Conservation (phyloP, 2,113 vertebrate species). For the Aldabrachelys gigantea region DNA sequence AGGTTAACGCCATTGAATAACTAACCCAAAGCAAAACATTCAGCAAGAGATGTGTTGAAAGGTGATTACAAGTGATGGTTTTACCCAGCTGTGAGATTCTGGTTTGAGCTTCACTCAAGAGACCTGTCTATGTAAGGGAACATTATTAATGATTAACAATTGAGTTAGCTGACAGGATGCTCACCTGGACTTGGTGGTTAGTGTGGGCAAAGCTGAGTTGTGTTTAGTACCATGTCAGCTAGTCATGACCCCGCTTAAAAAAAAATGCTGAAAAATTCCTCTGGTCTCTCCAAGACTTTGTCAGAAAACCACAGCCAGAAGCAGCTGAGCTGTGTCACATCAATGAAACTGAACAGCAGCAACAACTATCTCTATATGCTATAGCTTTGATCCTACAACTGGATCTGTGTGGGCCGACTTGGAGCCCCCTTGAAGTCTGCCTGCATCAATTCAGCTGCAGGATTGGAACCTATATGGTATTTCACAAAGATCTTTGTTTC, state of each 20-base stretch:
- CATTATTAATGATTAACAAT: slow-evolving; percentile 58
- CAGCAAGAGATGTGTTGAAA: slow-evolving; percentile 32
- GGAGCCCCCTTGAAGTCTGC: neutral
- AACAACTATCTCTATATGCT: slow-evolving; percentile 36
- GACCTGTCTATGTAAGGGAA: slow-evolving; percentile 52
- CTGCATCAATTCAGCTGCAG: neutral
- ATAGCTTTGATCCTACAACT: neutral
- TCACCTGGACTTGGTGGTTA: slow-evolving; percentile 51
- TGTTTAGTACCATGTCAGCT: slow-evolving; percentile 12
- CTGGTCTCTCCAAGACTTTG: slow-evolving; percentile 38
- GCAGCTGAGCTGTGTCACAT: slow-evolving; percentile 34
- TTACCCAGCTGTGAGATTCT: slow-evolving; percentile 41
- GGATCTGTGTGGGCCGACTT: neutral
- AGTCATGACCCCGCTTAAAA: neutral
- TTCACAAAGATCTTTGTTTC: neutral
- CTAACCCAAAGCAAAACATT: slow-evolving; percentile 62
- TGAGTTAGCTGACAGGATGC: slow-evolving; percentile 69
- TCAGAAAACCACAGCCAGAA: slow-evolving; percentile 42
- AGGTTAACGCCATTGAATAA: slow-evolving; percentile 56
- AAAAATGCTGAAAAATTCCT: neutral
- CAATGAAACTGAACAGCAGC: slow-evolving; percentile 17
- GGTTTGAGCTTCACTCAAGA: slow-evolving; percentile 42
- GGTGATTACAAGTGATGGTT: slow-evolving; percentile 40
- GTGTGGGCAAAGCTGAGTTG: slow-evolving; percentile 63
- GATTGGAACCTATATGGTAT: neutral